Evolutionary conservation across 2,113 vertebrate species (phyloP).

Genomic region (Cyprinodon brontotheroides): DNA sequence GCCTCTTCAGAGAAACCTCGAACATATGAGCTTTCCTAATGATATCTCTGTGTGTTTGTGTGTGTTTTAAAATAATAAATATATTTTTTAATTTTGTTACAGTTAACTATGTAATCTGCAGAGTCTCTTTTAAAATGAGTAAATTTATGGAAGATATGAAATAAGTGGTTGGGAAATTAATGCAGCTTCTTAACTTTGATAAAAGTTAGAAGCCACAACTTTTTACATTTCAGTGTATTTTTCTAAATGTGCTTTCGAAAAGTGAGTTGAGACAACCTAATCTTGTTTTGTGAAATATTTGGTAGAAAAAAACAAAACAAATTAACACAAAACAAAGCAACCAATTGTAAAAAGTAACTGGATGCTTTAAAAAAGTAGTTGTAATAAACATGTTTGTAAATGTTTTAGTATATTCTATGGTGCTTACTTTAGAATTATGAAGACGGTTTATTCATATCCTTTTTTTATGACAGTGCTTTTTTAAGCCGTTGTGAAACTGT

Average conservation of each 20-base stretch:
- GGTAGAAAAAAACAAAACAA: background rate
- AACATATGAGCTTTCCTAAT: constrained; percentile 42
- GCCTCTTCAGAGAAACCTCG: constrained; percentile 49
- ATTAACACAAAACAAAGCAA: background rate
- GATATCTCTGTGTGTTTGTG: background rate
- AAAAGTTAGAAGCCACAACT: background rate
- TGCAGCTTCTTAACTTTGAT: background rate
- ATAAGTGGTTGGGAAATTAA: background rate
- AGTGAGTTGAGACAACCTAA: background rate
- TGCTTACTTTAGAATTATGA: constrained; percentile 1
- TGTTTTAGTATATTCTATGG: constrained; percentile 42
- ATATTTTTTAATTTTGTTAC: background rate
- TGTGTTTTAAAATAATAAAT: background rate
- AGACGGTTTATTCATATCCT: background rate
- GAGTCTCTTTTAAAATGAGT: background rate
- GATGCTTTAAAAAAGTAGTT: background rate
- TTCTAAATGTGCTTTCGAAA: constrained; percentile 33
- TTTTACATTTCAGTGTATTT: constrained; percentile 63
- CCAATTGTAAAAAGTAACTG: constrained; percentile 9
- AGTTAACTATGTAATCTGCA: background rate
- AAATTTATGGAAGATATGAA: background rate
- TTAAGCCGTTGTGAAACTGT: background rate
- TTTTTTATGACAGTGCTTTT: background rate
- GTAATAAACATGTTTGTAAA: constrained; percentile 30
- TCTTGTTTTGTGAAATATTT: background rate